A percentile compares a stretch with the other conserved stretches of the same genome.
Evolutionary conservation across 2,888 invertebrate genomes (phyloP).

Genomic region (Beris morrisii): DNA sequence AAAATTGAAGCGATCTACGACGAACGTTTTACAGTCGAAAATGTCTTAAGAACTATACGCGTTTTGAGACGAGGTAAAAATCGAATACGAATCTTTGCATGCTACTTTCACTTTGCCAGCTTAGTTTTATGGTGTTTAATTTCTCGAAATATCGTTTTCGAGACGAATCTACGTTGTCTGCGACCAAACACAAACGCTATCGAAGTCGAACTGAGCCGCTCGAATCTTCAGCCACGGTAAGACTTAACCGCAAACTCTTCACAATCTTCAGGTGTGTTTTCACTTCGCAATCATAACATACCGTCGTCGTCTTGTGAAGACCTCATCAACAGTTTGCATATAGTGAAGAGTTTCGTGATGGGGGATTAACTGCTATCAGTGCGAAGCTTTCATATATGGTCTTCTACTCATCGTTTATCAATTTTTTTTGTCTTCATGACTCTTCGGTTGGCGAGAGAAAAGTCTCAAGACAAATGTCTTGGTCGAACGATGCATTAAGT

Average conservation of each 20-base stretch:
- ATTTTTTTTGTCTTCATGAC: neutral
- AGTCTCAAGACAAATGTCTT: no score
- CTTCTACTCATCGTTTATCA: neutral
- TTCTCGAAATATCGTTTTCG: conserved; percentile 21
- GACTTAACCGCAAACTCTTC: conserved; percentile 22
- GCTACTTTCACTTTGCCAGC: conserved; percentile 3
- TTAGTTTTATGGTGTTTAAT: neutral
- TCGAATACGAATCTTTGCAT: no score
- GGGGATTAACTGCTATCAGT: neutral
- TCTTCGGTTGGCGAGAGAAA: no score
- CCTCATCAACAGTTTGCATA: neutral
- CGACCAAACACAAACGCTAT: conserved; percentile 44
- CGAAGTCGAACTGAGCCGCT: conserved; percentile 42
- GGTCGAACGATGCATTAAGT: no score
- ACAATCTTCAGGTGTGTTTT: conserved; percentile 23
- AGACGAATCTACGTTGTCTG: conserved; percentile 17
- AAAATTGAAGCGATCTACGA: no score
- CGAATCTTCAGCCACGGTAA: conserved; percentile 34
- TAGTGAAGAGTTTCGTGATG: neutral
- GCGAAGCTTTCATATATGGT: no score
- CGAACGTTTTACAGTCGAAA: no score
- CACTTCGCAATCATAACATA: neutral
- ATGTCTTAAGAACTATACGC: no score
- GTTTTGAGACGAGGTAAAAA: no score
- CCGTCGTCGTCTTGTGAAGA: neutral